These are phyloP conservation scores for Bubo scandiacus DNA, from an alignment of 2,113 vertebrate species.

Conservation along the genomic window DNA sequence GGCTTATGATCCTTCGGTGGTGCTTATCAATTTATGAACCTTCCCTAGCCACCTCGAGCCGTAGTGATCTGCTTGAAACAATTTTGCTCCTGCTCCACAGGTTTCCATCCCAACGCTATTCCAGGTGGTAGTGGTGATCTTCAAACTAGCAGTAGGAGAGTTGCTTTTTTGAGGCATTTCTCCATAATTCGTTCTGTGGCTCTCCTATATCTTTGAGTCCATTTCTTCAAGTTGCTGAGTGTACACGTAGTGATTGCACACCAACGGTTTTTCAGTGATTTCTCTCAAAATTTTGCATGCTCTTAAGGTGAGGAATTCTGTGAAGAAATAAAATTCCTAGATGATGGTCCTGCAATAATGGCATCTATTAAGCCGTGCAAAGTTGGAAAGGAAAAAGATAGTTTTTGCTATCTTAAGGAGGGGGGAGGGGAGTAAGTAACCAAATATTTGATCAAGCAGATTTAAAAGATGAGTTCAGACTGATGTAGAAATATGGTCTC, in stretches of 20 bases:
- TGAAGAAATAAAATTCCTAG: not conserved
- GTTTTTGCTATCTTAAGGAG: not conserved
- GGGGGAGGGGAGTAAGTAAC: not conserved
- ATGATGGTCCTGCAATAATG: not conserved
- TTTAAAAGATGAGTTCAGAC: constrained; percentile 38
- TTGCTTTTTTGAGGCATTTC: not conserved
- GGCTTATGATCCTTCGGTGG: constrained; percentile 15
- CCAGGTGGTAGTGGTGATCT: not conserved
- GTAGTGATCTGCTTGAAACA: not conserved
- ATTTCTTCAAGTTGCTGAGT: not conserved
- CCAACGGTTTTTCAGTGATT: not conserved
- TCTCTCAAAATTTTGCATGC: not conserved
- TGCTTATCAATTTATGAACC: constrained; percentile 34
- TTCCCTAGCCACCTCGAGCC: not conserved
- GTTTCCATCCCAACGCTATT: not conserved
- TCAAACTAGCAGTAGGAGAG: not conserved
- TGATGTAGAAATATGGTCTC: constrained; percentile 16
- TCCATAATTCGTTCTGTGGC: not conserved
- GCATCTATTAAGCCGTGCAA: not conserved
- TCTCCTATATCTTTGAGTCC: not conserved
- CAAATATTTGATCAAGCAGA: constrained; percentile 38
- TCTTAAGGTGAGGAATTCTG: not conserved
- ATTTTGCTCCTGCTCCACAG: not conserved
- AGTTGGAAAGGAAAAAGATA: not conserved
- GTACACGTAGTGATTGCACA: not conserved